A percentile compares a stretch with the other conserved stretches of the same genome.
phyloP scores from a whole-genome alignment of 2,888 invertebrate genomes.

The Bruchidius siliquastri region DNA sequence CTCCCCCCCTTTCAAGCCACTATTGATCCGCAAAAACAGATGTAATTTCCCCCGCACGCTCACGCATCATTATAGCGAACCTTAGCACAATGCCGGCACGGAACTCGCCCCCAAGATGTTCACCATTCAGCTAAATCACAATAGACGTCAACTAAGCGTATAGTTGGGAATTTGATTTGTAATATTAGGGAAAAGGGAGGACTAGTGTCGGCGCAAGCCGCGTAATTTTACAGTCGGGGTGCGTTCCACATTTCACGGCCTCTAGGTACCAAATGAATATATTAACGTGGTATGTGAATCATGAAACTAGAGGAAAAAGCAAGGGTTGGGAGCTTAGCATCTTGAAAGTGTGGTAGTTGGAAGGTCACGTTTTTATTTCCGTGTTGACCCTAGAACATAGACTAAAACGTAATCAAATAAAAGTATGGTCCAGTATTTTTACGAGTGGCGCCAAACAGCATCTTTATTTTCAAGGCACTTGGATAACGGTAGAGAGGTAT shows the following conservation, averaged over 20 bases:
- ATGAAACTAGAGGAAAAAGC: neutral
- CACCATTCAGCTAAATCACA: slow-evolving; percentile 1
- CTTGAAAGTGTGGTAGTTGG: no score
- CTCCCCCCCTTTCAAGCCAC: neutral
- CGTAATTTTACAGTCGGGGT: neutral
- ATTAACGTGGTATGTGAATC: neutral
- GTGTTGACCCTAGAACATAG: no score
- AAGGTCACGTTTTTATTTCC: no score
- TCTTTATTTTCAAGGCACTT: no score
- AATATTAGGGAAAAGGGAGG: slow-evolving; percentile 1
- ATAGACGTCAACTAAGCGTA: slow-evolving; percentile 2
- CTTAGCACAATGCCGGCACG: neutral
- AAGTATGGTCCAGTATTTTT: no score
- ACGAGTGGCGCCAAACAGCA: no score
- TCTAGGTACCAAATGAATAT: neutral
- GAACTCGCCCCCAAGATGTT: neutral
- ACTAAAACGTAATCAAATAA: no score
- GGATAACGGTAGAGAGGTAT: no score
- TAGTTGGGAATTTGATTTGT: slow-evolving; percentile 1
- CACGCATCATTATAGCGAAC: neutral
- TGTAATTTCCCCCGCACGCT: neutral
- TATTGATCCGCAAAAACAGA: neutral
- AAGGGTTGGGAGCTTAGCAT: no score
- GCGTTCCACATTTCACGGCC: neutral
- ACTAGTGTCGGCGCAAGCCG: neutral